Conservation (phyloP, 2,888 invertebrate genomes). For the Apeira syringaria region DNA sequence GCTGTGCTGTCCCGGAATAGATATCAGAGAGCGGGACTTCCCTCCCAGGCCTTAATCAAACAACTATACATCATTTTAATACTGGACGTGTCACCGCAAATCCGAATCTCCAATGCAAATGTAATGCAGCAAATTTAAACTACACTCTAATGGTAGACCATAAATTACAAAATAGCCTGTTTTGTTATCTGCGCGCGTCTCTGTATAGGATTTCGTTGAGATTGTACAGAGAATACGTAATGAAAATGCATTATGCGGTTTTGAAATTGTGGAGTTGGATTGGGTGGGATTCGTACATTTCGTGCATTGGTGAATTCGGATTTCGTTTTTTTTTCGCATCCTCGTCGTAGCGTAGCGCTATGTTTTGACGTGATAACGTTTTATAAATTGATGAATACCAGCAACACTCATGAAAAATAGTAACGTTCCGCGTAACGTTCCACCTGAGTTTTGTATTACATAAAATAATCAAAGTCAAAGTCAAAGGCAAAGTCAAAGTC, state of each 20-base stretch:
- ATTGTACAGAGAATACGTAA: slow-evolving; percentile 73
- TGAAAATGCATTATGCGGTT: slow-evolving; percentile 60
- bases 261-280: slow-evolving; percentile 27
- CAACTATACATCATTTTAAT: slow-evolving; percentile 78
- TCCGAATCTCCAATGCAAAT: slow-evolving; percentile 80
- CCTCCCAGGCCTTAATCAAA: slow-evolving; percentile 60
- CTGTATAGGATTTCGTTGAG: slow-evolving; percentile 74
- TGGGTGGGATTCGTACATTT: slow-evolving; percentile 13
- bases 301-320: background rate
- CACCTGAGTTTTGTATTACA: too few relatives aligned
- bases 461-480: too few relatives aligned
- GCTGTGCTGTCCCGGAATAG: slow-evolving; percentile 18
- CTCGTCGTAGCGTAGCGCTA: too few relatives aligned
- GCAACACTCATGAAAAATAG: too few relatives aligned
- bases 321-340: too few relatives aligned
- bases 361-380: too few relatives aligned
- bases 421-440: too few relatives aligned
- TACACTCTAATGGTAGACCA: slow-evolving; percentile 69
- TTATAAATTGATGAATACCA: too few relatives aligned
- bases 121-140: slow-evolving; percentile 63
- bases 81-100: slow-evolving; percentile 77
- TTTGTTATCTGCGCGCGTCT: slow-evolving; percentile 70
- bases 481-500: too few relatives aligned
- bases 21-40: slow-evolving; percentile 10
- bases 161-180: slow-evolving; percentile 73